These are phyloP conservation scores for Rissa tridactyla DNA, from an alignment of 2,113 vertebrate species.

Conservation along the genomic window DNA sequence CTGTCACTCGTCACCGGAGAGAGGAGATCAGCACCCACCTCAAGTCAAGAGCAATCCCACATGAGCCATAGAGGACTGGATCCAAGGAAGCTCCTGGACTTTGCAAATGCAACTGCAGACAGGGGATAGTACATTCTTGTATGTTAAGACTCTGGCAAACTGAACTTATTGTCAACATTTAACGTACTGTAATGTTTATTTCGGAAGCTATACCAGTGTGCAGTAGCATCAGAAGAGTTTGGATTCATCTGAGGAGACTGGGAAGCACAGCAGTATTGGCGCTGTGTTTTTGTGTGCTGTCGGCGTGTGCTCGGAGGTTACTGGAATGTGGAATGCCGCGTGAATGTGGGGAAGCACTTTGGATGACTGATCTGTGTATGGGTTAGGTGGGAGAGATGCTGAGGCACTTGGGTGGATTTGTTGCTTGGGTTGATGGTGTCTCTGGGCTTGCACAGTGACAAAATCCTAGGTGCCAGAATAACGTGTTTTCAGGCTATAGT, in stretches of 20 bases:
- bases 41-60: rapidly evolving
- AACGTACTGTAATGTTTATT: rapidly evolving
- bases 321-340: background rate
- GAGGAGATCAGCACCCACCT: background rate
- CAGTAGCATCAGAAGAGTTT: background rate
- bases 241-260: background rate
- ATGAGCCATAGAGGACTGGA: background rate
- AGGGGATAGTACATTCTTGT: background rate
- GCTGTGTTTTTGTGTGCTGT: background rate
- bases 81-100: background rate
- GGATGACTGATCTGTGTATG: background rate
- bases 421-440: background rate
- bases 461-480: background rate
- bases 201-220: background rate
- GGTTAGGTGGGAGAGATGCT: background rate
- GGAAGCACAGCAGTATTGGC: background rate
- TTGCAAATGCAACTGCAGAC: background rate
- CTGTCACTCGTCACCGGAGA: background rate
- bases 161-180: background rate
- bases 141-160: background rate
- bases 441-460: background rate
- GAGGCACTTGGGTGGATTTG: background rate
- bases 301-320: rapidly evolving
- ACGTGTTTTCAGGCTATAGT: background rate
- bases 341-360: background rate